These are phyloP conservation scores for cat (Felis catus) DNA, from an alignment of 2,113 vertebrate species.

Conservation along the genomic window F.catus_Fca126_mat1.0 CM031421.1:18677001-18677500, in stretches of 20 bases:
- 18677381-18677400: neutral
- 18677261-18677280: neutral
- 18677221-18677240: neutral
- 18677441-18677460: neutral
- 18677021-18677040: neutral
- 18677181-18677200: fast-evolving
- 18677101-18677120: neutral
- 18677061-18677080: neutral
- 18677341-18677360: neutral
- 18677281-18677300: neutral
- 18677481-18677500: neutral
- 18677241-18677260: neutral
- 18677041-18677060: neutral
- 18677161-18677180: too few relatives aligned
- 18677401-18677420: neutral
- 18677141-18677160: neutral
- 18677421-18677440: neutral
- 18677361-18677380: neutral
- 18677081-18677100: neutral
- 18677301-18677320: neutral
- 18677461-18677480: neutral
- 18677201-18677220: neutral
- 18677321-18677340: neutral
- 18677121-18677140: neutral
- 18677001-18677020: neutral